Conservation (phyloP, 2,113 vertebrate genomes). For the Tor tambroides region DNA sequence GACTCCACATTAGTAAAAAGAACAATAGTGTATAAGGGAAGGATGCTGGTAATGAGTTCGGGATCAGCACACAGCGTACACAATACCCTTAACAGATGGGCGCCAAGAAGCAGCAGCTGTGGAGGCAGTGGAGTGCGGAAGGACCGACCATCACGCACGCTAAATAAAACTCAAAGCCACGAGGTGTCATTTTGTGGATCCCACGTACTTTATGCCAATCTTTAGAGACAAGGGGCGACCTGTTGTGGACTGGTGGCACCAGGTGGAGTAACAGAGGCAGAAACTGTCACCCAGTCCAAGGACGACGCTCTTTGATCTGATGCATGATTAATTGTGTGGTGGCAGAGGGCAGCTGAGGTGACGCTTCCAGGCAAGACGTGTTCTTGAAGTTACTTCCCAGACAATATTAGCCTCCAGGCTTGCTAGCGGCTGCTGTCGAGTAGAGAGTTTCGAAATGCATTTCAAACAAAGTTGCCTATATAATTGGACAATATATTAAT, state of each 20-base stretch:
- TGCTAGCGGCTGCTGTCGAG: background rate
- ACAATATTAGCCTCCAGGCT: conserved; percentile 19
- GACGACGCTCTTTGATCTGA: conserved; percentile 66
- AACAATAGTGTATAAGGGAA: conserved; percentile 73
- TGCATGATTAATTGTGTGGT: conserved; percentile 74
- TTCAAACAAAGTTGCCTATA: background rate
- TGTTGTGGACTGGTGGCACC: conserved; percentile 53
- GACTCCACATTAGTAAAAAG: conserved; percentile 69
- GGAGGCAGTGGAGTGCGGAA: conserved; percentile 71
- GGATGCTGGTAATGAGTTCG: conserved; percentile 78
- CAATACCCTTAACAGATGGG: conserved; percentile 80
- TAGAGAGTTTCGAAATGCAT: background rate
- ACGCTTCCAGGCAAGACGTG: conserved; percentile 33
- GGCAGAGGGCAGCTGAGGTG: conserved; percentile 68
- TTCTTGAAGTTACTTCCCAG: conserved; percentile 13
- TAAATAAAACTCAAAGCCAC: conserved; percentile 73
- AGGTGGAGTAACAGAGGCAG: conserved; percentile 65
- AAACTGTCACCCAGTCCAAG: conserved; percentile 46
- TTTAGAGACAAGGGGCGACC: conserved; percentile 60
- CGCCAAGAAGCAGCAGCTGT: conserved; percentile 76
- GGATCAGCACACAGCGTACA: conserved; percentile 74
- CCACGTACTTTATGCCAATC: conserved; percentile 43
- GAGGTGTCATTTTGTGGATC: conserved; percentile 50
- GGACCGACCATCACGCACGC: conserved; percentile 65
- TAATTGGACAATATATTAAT: background rate